A percentile compares a stretch with the other conserved stretches of the same genome.
Conservation (phyloP, 2,888 invertebrate genomes). For the Nasonovia ribisnigri region DNA sequence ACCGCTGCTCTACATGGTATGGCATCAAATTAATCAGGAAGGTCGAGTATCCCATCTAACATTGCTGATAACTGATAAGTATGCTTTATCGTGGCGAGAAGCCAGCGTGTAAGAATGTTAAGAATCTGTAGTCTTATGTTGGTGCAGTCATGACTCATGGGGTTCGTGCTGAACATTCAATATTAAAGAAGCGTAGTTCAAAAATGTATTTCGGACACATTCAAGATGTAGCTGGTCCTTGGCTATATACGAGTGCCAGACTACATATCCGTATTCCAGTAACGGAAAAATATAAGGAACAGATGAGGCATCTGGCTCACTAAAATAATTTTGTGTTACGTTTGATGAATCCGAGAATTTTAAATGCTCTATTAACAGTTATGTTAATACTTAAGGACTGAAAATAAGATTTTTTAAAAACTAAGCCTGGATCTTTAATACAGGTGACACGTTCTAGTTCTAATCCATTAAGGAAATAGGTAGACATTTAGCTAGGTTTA, state of each 20-base stretch:
- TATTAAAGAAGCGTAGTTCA: background rate
- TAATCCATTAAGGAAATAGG: background rate
- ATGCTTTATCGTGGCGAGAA: background rate
- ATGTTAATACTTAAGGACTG: background rate
- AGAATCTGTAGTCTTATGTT: background rate
- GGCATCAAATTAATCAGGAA: background rate
- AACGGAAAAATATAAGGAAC: background rate
- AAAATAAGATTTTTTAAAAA: background rate
- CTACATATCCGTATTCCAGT: background rate
- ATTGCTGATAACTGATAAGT: background rate
- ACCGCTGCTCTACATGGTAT: background rate
- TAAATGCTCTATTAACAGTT: background rate
- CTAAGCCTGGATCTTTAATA: background rate
- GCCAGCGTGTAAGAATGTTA: background rate
- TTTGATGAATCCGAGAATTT: background rate
- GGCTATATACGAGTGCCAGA: background rate
- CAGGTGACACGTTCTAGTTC: background rate
- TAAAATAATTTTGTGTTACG: background rate
- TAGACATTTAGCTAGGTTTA: background rate
- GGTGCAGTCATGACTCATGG: background rate
- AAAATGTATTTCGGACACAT: background rate
- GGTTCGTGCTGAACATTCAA: background rate
- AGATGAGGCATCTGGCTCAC: background rate
- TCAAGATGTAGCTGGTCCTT: background rate
- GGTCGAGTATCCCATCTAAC: background rate